Percentiles rank a stretch among this genome's conserved stretches.
These are phyloP conservation scores for Zaprionus lineosus DNA, from an alignment of 2,888 invertebrate species.

Conservation along the genomic window DNA sequence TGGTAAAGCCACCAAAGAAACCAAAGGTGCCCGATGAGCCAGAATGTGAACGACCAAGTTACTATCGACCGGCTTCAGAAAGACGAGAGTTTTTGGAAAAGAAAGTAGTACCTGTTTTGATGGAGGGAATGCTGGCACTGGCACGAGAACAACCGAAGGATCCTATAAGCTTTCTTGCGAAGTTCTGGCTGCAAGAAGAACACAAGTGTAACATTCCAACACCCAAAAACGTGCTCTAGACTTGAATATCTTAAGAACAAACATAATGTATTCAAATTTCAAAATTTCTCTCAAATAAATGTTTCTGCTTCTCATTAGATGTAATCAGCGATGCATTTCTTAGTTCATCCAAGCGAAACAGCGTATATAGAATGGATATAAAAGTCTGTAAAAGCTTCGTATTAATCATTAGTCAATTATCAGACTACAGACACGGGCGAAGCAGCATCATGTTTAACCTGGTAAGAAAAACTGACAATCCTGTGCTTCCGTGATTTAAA, in stretches of 20 bases:
- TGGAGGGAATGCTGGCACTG: slow-evolving; percentile 61
- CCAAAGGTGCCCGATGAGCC: background rate
- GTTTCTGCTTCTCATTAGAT: slow-evolving; percentile 26
- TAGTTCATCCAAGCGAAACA: slow-evolving; percentile 30
- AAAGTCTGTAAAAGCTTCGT: slow-evolving; percentile 22
- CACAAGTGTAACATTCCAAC: slow-evolving; percentile 56
- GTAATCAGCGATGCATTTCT: slow-evolving; percentile 36
- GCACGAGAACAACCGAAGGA: slow-evolving; percentile 58
- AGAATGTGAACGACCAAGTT: background rate
- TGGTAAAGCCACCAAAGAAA: slow-evolving; percentile 20
- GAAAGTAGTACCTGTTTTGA: slow-evolving; percentile 56
- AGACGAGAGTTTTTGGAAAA: slow-evolving; percentile 37
- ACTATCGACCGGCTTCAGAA: slow-evolving; percentile 24
- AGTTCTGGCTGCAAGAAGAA: slow-evolving; percentile 53
- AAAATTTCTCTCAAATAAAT: slow-evolving; percentile 56
- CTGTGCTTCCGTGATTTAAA: background rate
- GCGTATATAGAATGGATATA: slow-evolving; percentile 36
- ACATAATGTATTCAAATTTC: slow-evolving; percentile 42
- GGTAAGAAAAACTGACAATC: slow-evolving; percentile 52
- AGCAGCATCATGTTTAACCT: slow-evolving; percentile 64
- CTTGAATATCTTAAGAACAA: background rate
- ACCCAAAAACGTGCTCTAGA: slow-evolving; percentile 48
- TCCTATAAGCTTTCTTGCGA: slow-evolving; percentile 53
- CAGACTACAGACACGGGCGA: slow-evolving; percentile 25
- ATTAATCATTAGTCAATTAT: slow-evolving; percentile 58